Conservation (phyloP, 2,113 vertebrate species). For the Coptodon rendalli region DNA sequence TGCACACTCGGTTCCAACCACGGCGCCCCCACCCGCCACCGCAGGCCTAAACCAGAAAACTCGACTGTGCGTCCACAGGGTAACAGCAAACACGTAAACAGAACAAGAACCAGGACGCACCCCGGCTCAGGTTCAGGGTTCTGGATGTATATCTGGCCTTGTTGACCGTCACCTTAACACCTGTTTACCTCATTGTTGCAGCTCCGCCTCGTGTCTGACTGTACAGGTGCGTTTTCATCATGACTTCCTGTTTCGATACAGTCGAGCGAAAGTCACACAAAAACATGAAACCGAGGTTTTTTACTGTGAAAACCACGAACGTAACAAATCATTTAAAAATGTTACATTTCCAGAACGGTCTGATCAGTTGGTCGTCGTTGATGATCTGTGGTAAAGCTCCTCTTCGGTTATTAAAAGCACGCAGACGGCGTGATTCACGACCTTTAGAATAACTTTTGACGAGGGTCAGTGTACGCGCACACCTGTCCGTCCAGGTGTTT, state of each 20-base stretch:
- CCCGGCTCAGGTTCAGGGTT: neutral
- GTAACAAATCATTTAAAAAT: neutral
- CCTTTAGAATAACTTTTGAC: neutral
- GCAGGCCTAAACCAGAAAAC: neutral
- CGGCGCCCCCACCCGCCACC: neutral
- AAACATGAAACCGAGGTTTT: neutral
- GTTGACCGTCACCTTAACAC: neutral
- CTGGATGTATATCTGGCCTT: fast-evolving
- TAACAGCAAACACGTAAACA: fast-evolving
- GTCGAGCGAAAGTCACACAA: neutral
- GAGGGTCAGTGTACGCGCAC: neutral
- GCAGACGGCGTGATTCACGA: neutral
- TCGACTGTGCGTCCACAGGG: fast-evolving
- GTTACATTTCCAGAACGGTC: neutral
- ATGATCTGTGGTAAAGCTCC: neutral
- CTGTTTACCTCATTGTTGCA: neutral
- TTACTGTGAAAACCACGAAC: fast-evolving
- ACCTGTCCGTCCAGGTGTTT: neutral
- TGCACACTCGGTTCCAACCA: neutral
- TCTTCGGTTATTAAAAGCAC: neutral
- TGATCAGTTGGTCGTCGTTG: neutral
- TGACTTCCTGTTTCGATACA: neutral
- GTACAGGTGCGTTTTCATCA: neutral
- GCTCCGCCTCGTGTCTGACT: neutral
- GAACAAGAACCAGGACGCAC: neutral